These are phyloP conservation scores for Phalacrocorax pelagicus DNA, from an alignment of 2,113 vertebrate species.

Conservation along the genomic window DNA sequence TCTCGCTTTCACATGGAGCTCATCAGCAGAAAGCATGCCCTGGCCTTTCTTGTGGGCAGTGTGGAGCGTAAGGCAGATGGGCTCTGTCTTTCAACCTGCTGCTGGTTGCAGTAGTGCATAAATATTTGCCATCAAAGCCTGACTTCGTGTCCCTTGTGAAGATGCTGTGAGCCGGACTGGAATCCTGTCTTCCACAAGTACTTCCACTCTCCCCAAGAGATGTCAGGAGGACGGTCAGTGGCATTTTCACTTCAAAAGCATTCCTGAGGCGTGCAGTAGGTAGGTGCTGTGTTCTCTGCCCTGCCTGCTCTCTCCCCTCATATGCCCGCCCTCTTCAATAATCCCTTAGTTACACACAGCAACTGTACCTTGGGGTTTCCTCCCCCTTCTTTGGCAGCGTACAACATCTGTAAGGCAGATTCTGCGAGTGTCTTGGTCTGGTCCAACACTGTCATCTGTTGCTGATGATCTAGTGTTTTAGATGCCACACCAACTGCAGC, in stretches of 20 bases:
- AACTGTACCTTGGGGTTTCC: constrained; percentile 93
- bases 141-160: neutral
- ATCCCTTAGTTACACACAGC: neutral
- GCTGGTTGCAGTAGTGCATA: no score
- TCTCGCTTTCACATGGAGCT: neutral
- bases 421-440: constrained; percentile 97
- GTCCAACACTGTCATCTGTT: constrained; percentile 96
- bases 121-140: neutral
- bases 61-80: neutral
- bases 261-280: neutral
- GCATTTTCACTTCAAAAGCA: neutral
- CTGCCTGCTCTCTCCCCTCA: rapidly evolving
- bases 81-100: neutral
- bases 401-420: constrained; percentile 96
- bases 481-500: constrained; percentile 93
- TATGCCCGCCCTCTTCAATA: no score
- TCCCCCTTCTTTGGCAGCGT: constrained; percentile 96
- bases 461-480: constrained; percentile 92
- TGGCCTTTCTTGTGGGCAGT: neutral
- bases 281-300: rapidly evolving
- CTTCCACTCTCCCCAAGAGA: neutral
- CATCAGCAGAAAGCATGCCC: neutral
- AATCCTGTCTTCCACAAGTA: neutral
- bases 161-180: neutral
- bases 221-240: neutral